Evolutionary conservation across 2,113 vertebrate species (phyloP).

Genomic region (Sorex araneus): DNA sequence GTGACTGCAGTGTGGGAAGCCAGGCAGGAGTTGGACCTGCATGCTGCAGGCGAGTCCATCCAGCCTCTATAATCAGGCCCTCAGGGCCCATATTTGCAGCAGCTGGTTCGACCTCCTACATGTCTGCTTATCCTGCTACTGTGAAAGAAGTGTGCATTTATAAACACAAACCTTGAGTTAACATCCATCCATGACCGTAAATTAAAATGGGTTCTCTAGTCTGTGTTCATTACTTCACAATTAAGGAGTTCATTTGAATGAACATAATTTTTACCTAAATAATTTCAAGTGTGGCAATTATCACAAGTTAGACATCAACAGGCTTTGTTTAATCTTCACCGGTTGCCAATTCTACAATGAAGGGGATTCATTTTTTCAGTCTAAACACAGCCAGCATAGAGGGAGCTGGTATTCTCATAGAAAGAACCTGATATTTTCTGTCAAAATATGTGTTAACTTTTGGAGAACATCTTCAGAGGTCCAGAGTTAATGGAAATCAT

Average conservation of each 20-base stretch:
- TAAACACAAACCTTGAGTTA: constrained; percentile 54
- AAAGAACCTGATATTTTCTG: background rate
- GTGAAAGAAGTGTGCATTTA: constrained; percentile 55
- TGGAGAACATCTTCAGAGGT: background rate
- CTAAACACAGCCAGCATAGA: background rate
- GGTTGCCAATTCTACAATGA: constrained; percentile 59
- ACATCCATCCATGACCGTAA: constrained; percentile 2
- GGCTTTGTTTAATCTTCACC: constrained; percentile 2
- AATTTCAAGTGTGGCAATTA: constrained; percentile 72
- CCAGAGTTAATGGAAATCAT: constrained; percentile 4
- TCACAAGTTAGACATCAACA: constrained; percentile 52
- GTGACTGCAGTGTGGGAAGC: constrained; percentile 53
- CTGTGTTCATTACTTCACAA: constrained; percentile 48
- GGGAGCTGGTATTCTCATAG: constrained; percentile 23
- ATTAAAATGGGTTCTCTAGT: constrained; percentile 52
- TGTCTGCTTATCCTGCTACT: constrained; percentile 48
- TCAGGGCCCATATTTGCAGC: background rate
- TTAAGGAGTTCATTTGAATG: constrained; percentile 55
- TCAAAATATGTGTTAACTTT: background rate
- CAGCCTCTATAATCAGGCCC: constrained; percentile 61
- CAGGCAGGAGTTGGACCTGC: constrained; percentile 65
- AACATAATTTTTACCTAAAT: constrained; percentile 60
- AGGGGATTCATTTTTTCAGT: constrained; percentile 40
- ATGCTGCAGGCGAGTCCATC: background rate
- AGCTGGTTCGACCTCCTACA: constrained; percentile 69